phyloP scores from a whole-genome alignment of 2,113 vertebrate genomes.

The Hippocampus comes region DNA sequence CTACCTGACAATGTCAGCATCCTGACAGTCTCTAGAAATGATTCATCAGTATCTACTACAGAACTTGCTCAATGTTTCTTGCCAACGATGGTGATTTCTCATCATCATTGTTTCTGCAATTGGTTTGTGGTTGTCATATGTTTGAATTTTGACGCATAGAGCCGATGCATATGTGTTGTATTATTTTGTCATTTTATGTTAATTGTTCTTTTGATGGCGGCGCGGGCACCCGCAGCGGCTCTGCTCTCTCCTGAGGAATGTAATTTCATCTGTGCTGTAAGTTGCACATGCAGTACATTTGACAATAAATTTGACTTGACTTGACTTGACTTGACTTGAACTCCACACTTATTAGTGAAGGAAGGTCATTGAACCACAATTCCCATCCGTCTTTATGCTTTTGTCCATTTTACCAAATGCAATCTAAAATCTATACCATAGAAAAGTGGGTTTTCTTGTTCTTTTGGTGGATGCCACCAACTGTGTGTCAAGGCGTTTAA shows the following conservation, averaged over 20 bases:
- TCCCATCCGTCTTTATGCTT: conserved; percentile 13
- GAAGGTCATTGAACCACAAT: conserved; percentile 16
- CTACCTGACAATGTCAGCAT: neutral
- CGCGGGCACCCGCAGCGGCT: too few relatives aligned
- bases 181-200: too few relatives aligned
- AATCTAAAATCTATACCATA: conserved; percentile 41
- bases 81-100: neutral
- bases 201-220: too few relatives aligned
- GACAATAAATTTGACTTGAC: too few relatives aligned
- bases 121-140: conserved; percentile 6
- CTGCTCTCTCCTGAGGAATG: too few relatives aligned
- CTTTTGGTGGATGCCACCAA: conserved; percentile 67
- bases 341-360: neutral
- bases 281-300: too few relatives aligned
- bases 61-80: neutral
- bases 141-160: conserved; percentile 9
- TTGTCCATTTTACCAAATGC: conserved; percentile 28
- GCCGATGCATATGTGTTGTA: neutral
- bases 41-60: neutral
- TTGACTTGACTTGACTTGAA: too few relatives aligned
- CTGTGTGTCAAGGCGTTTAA: conserved; percentile 71
- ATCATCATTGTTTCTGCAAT: neutral
- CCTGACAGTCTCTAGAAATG: neutral
- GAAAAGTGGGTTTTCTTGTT: conserved; percentile 59
- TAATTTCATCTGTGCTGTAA: too few relatives aligned